Conservation (phyloP, 92 coral and sea anemone species). For the Muricea muricata region DNA sequence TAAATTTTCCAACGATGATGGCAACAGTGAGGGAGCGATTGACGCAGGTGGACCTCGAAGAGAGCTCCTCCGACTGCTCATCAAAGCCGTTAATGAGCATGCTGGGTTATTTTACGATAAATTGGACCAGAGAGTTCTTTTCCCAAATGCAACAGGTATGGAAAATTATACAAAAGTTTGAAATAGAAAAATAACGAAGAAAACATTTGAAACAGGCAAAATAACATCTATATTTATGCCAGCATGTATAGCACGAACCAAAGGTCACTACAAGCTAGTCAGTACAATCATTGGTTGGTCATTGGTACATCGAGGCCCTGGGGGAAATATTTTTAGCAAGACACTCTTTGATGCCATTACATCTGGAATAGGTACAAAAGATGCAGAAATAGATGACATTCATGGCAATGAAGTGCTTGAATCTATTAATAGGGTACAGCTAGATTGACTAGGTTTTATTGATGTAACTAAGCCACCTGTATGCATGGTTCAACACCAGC, state of each 20-base stretch:
- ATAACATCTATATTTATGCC: neutral
- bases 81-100: conserved; percentile 68
- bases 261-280: conserved; percentile 4
- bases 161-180: neutral
- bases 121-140: conserved; percentile 36
- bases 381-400: neutral
- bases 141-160: conserved; percentile 59
- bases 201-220: neutral
- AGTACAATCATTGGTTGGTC: conserved; percentile 29
- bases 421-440: neutral
- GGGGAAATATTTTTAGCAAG: conserved; percentile 20
- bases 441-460: neutral
- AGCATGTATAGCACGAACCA: conserved; percentile 4
- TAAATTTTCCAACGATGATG: conserved; percentile 58
- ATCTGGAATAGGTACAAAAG: neutral
- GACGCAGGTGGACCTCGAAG: conserved; percentile 67
- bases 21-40: conserved; percentile 63
- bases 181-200: neutral
- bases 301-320: conserved; percentile 30
- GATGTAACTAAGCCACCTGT: no score
- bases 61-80: conserved; percentile 58
- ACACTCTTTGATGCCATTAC: neutral
- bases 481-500: no score
- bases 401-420: neutral
- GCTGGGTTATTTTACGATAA: conserved; percentile 56